Percentiles rank a stretch among this genome's conserved stretches.
Conservation (phyloP, 1,140 invertebrate species). For the Semibalanus balanoides region DNA sequence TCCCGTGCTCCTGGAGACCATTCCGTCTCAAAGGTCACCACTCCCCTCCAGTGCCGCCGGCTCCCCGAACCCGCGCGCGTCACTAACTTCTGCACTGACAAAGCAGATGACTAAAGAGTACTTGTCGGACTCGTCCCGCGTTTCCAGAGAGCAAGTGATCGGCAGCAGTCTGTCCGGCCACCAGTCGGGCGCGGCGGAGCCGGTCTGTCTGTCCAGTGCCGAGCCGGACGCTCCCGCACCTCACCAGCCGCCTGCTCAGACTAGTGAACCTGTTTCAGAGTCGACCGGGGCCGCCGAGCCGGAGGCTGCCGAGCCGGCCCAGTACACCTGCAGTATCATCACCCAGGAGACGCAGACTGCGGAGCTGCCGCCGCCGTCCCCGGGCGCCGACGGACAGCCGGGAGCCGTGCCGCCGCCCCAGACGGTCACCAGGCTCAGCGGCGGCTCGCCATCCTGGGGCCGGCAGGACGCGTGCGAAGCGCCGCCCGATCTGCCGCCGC, state of each 20-base stretch:
- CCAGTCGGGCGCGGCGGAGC: too few relatives aligned
- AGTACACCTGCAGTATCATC: neutral
- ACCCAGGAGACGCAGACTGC: neutral
- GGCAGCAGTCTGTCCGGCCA: neutral
- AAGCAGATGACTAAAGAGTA: neutral
- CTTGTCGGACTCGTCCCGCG: neutral
- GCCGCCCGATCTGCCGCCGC: too few relatives aligned
- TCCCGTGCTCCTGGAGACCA: too few relatives aligned
- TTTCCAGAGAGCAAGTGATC: neutral
- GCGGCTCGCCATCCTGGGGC: neutral
- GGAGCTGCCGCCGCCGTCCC: neutral
- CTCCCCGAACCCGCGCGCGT: neutral
- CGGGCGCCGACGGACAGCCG: neutral
- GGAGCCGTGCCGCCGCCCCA: neutral
- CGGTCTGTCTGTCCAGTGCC: too few relatives aligned
- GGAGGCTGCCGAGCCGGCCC: too few relatives aligned
- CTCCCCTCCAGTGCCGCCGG: too few relatives aligned
- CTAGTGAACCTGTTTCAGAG: neutral
- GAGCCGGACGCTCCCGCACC: neutral
- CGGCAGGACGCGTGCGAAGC: too few relatives aligned
- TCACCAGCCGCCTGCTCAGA: neutral
- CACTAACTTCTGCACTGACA: neutral
- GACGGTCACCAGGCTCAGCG: too few relatives aligned
- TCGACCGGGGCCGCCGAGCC: neutral
- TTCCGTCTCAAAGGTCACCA: neutral